These are phyloP conservation scores for Choloepus didactylus DNA, from an alignment of 2,797 vertebrate genomes.

Conservation along the genomic window DNA sequence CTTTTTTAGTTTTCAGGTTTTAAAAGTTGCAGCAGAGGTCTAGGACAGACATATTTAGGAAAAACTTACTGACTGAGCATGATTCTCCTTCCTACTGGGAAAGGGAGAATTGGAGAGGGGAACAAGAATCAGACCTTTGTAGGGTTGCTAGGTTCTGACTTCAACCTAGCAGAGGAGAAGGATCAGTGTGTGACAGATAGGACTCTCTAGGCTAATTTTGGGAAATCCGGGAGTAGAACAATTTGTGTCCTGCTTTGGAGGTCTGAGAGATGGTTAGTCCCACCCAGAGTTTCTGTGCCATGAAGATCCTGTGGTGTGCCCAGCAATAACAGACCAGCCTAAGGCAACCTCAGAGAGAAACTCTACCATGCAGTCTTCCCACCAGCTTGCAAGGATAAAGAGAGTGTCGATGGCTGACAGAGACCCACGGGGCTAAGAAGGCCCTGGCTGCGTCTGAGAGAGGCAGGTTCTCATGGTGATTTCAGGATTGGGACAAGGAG, in stretches of 20 bases:
- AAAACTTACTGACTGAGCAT: background rate
- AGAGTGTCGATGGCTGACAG: too few relatives aligned
- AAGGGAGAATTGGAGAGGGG: background rate
- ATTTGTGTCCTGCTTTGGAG: background rate
- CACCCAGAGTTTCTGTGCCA: background rate
- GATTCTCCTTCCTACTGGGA: background rate
- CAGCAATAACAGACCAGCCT: too few relatives aligned
- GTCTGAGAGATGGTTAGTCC: background rate
- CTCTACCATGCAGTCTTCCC: rapidly evolving
- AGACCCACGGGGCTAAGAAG: background rate
- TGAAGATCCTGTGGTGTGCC: too few relatives aligned
- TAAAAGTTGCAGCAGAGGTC: background rate
- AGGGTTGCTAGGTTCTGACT: background rate
- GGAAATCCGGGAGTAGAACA: background rate
- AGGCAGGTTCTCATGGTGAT: background rate
- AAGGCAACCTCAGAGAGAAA: background rate
- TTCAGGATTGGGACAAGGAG: background rate
- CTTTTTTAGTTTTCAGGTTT: background rate
- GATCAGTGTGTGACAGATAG: background rate
- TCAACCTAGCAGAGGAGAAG: background rate
- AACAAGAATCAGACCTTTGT: background rate
- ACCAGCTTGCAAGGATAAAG: background rate
- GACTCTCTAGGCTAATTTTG: background rate
- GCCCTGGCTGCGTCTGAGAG: background rate
- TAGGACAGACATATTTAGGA: background rate